Percentiles rank a stretch among this genome's conserved stretches.
phyloP scores from a whole-genome alignment of 2,113 vertebrate genomes.

The Cairina moschata region DNA sequence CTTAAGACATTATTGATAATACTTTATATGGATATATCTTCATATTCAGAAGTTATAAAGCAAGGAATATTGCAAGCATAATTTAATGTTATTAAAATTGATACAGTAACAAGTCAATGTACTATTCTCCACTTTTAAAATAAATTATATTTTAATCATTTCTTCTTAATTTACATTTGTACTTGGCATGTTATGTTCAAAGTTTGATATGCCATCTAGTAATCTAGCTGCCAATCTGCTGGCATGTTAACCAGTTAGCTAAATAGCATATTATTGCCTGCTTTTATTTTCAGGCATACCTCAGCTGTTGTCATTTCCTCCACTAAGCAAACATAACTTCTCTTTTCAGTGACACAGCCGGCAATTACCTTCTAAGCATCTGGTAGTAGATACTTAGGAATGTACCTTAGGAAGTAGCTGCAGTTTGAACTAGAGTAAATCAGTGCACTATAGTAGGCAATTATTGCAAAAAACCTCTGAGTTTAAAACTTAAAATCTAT shows the following conservation, averaged over 20 bases:
- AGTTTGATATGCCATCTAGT: background rate
- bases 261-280: conserved; percentile 23
- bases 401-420: background rate
- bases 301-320: conserved; percentile 9
- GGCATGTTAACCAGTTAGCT: conserved; percentile 29
- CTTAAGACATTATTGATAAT: background rate
- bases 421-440: conserved; percentile 22
- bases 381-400: conserved; percentile 1
- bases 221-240: conserved; percentile 4
- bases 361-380: conserved; percentile 23
- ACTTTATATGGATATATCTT: background rate
- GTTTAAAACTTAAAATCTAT: background rate
- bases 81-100: background rate
- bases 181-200: background rate
- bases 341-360: conserved; percentile 14
- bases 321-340: conserved; percentile 13
- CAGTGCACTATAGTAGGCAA: conserved; percentile 9
- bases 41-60: background rate
- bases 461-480: background rate
- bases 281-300: conserved; percentile 27
- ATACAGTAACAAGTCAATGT: background rate
- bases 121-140: background rate
- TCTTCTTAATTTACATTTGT: conserved; percentile 28
- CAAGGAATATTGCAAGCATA: background rate
- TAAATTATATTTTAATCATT: conserved; percentile 45